A percentile compares a stretch with the other conserved stretches of the same genome.
Conservation (phyloP, 2,888 invertebrate species). For the Epistrophe eligans region DNA sequence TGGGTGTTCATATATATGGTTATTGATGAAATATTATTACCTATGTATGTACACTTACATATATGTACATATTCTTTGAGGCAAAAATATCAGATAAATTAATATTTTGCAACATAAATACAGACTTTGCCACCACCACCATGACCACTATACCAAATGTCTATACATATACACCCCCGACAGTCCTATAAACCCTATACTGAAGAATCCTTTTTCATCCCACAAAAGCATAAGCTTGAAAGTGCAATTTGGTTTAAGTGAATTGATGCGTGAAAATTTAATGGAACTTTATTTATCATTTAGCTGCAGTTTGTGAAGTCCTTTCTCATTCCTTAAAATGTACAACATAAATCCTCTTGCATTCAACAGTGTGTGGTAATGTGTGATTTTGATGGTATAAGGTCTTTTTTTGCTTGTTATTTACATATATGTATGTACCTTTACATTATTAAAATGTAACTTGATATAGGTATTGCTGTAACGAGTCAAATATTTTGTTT, state of each 20-base stretch:
- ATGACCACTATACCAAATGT: background rate
- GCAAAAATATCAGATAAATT: conserved; percentile 35
- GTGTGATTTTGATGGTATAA: background rate
- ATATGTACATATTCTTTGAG: background rate
- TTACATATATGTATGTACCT: too few relatives aligned
- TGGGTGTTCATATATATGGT: conserved; percentile 23
- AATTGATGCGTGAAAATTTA: conserved; percentile 40
- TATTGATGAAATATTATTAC: conserved; percentile 15
- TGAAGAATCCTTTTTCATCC: background rate
- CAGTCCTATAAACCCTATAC: background rate
- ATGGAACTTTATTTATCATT: conserved; percentile 41
- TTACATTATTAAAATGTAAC: too few relatives aligned
- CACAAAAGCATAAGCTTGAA: conserved; percentile 11
- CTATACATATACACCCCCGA: background rate
- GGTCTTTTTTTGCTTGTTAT: too few relatives aligned
- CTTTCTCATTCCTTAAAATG: background rate
- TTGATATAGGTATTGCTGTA: too few relatives aligned
- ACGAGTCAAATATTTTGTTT: too few relatives aligned
- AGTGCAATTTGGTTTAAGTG: conserved; percentile 37
- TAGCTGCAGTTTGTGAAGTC: conserved; percentile 20
- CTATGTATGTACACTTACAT: background rate
- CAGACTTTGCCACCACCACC: conserved; percentile 6
- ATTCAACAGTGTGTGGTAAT: conserved; percentile 7
- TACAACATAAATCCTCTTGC: background rate
- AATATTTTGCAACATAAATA: conserved; percentile 30